Percentiles rank a stretch among this genome's conserved stretches.
Evolutionary conservation across 2,888 invertebrate genomes (phyloP).

Genomic region (Polyploca ridens): DNA sequence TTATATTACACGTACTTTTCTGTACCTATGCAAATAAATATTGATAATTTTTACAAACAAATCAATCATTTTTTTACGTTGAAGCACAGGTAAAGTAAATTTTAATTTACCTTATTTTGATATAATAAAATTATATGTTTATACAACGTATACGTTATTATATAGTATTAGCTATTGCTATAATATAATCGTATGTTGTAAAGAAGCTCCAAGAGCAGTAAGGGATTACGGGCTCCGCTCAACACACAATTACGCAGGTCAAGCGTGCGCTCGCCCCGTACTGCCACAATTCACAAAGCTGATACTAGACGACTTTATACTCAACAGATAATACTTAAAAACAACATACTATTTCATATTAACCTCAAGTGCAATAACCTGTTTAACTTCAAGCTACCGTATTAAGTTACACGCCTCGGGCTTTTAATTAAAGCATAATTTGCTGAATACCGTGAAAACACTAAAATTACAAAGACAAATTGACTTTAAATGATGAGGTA

Average conservation of each 20-base stretch:
- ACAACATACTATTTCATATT: not conserved
- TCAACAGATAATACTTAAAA: constrained; percentile 16
- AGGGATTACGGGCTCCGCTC: constrained; percentile 62
- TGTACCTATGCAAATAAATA: too few species aligned
- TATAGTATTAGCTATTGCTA: not conserved
- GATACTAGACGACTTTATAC: constrained; percentile 46
- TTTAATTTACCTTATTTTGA: too few species aligned
- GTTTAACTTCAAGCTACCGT: constrained; percentile 4
- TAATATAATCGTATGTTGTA: constrained; percentile 44
- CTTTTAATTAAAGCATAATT: not conserved
- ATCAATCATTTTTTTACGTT: too few species aligned
- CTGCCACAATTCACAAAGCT: constrained; percentile 51
- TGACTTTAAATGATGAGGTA: constrained; percentile 2
- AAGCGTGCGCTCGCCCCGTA: constrained; percentile 62
- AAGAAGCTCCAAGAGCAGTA: constrained; percentile 36
- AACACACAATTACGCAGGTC: constrained; percentile 74
- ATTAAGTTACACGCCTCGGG: not conserved
- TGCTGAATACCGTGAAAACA: not conserved
- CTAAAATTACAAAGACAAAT: constrained; percentile 1
- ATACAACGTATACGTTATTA: too few species aligned
- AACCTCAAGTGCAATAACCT: constrained; percentile 4
- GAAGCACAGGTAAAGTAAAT: too few species aligned
- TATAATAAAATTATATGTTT: too few species aligned
- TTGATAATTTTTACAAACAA: too few species aligned
- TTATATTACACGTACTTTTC: too few species aligned